Evolutionary conservation across 1,140 invertebrate species (phyloP), one percentile per base, ranked within the genome.

Genomic region (Hylaeus volcanicus): DNA sequence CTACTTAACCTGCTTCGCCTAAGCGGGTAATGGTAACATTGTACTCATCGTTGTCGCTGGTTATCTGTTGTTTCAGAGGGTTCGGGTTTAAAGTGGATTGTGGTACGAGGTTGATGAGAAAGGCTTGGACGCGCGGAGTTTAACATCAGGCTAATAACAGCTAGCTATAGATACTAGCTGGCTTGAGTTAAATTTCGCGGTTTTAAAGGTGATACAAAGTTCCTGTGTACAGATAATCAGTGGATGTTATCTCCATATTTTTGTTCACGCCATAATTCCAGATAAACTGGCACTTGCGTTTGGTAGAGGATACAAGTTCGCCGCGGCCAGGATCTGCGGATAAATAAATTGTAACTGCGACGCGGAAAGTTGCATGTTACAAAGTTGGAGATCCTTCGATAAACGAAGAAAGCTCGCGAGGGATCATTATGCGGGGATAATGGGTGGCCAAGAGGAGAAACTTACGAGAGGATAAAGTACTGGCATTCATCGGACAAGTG

Each of bases 11-110:
- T 63, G 75, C 75, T 85, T 84, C 56, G 43, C 75, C 86, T 86
- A 71, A 83, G 80, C 75, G 79, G 55, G 65, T 87, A 77, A 80
- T 66, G 39, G 63, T 43, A 26, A 81, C 55, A 68, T 65, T 81
- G 70, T 71, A 73, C 68, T 83, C 77, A 37, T 74, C 73, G 72
- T 76, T 81, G 65, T 41, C 60, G 58, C 53, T 53, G 63, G 84
- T 87, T 90, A 91, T 90, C 86, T 86, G 84, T 70, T 85, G 79
- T 86, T 88, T 85, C 86, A 89, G 48, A 79, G 58, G 26, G 55
- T 75, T 12, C 61, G 9, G 53, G 41, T 76, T 76, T 60, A 58
- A 58, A n/a, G 53, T 60, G 9, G 53, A 74, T 64, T 1, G 5
- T 0, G 39, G 11, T 14, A 4, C 1, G 9, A 3, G 45, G 9